Evolutionary conservation across 2,797 vertebrate genomes (phyloP).

Genomic region (Clarias pachynema): DNA sequence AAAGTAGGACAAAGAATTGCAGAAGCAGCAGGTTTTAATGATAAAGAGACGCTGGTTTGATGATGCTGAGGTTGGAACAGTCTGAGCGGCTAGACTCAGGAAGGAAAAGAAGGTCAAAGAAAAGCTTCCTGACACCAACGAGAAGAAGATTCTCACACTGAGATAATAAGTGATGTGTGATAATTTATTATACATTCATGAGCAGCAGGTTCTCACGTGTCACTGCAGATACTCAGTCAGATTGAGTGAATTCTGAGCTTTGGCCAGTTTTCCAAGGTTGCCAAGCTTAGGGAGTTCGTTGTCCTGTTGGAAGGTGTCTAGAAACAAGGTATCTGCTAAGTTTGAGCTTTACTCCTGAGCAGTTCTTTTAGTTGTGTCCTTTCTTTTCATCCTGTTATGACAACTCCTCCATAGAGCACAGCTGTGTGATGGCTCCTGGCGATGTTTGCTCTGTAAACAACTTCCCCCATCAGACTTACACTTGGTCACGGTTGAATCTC

Average conservation of each 20-base stretch:
- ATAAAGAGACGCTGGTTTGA: conserved; percentile 2
- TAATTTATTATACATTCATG: neutral
- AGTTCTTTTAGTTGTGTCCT: neutral
- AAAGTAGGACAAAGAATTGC: conserved; percentile 3
- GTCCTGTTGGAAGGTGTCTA: neutral
- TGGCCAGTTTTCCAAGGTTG: too few relatives aligned
- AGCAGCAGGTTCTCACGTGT: neutral
- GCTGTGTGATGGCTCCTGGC: neutral
- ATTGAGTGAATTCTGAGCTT: neutral
- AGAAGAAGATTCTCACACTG: neutral
- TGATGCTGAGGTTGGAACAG: conserved; percentile 25
- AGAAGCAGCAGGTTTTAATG: neutral
- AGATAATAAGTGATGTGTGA: too few relatives aligned
- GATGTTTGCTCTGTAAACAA: neutral
- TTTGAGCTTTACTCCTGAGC: neutral
- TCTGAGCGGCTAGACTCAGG: conserved; percentile 31
- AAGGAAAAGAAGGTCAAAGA: conserved; percentile 41
- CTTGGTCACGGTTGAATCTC: neutral
- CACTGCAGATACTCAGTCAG: neutral
- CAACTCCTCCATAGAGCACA: neutral
- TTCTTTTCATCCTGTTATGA: neutral
- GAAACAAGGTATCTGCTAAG: neutral
- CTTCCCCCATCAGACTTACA: neutral
- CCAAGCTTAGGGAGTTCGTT: neutral
- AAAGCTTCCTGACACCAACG: conserved; percentile 1